Conservation (phyloP, 2,888 invertebrate species). For the Anorthoa munda region DNA sequence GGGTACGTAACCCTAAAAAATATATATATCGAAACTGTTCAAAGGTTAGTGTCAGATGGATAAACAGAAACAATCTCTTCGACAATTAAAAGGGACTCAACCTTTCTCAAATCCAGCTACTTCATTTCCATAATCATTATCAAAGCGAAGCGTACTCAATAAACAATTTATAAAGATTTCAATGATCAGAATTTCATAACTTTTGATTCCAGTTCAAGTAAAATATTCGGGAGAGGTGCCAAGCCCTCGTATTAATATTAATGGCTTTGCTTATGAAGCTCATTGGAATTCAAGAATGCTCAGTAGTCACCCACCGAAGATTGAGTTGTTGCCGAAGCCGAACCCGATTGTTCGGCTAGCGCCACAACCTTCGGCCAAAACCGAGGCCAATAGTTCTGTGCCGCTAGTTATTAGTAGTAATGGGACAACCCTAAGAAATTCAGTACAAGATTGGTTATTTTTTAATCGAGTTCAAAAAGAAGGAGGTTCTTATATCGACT, state of each 20-base stretch:
- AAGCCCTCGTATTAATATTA: constrained; percentile 52
- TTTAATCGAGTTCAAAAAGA: no score
- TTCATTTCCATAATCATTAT: constrained; percentile 18
- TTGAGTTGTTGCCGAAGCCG: background rate
- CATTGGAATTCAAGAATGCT: constrained; percentile 49
- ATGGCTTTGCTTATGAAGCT: constrained; percentile 53
- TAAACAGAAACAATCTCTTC: background rate
- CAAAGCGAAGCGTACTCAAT: background rate
- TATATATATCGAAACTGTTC: no score
- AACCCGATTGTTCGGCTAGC: no score
- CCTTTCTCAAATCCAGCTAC: constrained; percentile 3
- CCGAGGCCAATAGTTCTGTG: no score
- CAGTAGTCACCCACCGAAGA: background rate
- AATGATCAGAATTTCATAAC: constrained; percentile 48
- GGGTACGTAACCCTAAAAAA: no score
- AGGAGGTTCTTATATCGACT: no score
- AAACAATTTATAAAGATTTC: constrained; percentile 48
- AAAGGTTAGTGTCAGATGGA: background rate
- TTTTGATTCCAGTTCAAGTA: constrained; percentile 37
- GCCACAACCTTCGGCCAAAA: no score
- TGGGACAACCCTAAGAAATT: no score
- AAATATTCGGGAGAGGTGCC: constrained; percentile 37
- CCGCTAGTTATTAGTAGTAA: no score
- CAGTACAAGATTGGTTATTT: no score
- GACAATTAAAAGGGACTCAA: background rate